Conservation (phyloP, 2,113 vertebrate species). For the Nettapus auritus region DNA sequence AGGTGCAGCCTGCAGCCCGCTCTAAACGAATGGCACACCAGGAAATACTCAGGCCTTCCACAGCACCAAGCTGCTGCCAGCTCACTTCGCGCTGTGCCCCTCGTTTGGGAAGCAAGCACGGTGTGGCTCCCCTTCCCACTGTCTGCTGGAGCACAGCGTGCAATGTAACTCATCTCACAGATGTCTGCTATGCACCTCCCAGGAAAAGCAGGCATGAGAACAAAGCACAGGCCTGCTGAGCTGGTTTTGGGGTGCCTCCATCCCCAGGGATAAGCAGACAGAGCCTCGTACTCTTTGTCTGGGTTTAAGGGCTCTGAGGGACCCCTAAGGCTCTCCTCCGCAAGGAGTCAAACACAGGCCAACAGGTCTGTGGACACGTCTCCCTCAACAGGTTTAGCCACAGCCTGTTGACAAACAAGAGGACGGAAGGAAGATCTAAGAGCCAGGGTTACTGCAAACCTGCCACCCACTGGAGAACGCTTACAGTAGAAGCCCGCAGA, state of each 20-base stretch:
- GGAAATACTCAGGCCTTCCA: neutral
- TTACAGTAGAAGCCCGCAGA: fast-evolving
- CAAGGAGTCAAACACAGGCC: neutral
- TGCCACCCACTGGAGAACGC: constrained; percentile 36
- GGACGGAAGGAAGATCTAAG: neutral
- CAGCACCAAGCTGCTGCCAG: neutral
- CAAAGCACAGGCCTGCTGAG: neutral
- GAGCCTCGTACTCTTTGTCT: constrained; percentile 17
- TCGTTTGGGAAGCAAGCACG: fast-evolving
- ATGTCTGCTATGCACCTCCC: neutral
- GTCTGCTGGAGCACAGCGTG: neutral
- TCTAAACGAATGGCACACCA: fast-evolving
- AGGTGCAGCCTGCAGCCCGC: neutral
- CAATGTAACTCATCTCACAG: neutral
- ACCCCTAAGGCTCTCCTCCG: neutral
- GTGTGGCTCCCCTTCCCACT: neutral
- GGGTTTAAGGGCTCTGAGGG: neutral
- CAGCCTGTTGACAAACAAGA: neutral
- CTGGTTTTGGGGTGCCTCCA: neutral
- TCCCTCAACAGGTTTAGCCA: neutral
- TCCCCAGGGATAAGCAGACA: neutral
- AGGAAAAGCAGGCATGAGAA: neutral
- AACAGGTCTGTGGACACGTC: neutral
- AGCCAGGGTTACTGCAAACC: neutral
- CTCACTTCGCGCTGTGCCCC: neutral